Base-by-base conservation (phyloP, 2,113 vertebrate genomes). In the Ceyx margarethae region DNA sequence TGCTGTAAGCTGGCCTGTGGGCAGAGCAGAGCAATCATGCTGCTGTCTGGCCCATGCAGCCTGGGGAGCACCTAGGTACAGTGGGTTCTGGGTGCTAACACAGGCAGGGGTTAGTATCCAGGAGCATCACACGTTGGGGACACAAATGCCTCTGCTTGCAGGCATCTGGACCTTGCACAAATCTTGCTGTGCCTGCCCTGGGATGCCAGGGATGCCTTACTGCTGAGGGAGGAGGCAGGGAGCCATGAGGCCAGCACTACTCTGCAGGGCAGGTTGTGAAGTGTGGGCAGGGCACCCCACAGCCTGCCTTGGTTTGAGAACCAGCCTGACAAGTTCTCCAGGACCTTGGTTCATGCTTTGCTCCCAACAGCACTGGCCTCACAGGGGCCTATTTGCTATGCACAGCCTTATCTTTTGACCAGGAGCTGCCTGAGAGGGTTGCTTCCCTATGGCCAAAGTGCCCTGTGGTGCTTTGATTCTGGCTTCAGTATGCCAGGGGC, bases 201-300 rank as follows among this genome's bases (percentile, higher is more conserved):
- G 61, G 53, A 18, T 64, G 74, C 57, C 0, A 0, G 14, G 53
- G 20, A 13, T 51, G 12, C 13, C 50, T 17, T 37, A 57, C 72
- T 80, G 89, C 83, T 57, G 53, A 1, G 0, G 16, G 51, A 84
- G 73, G 66, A 82, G 54, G 50, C 54, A 83, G 68, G 69, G 65
- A 85, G 66, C 40, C 1, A 0, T 0, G 1, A 54, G 56, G 35
- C 50, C 46, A 10, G 60, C 0, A 0, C 50, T 37, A 35, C 65
- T 53, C 66, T 57, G 69, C 51, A 64, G 67, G 46, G 45, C 65
- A 51, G 84, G 75, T 37, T 66, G 68, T 9, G 1, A 2, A 20
- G 4, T 64, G 67, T 50, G 81, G 77, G 87, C 78, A 87, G 78
- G 62, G 81, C 11, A 5, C 31, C 73, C 58, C 6, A 4, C 57